Conservation (phyloP, 1,140 invertebrate genomes). For the Pseudomyrmex gracilis region DNA sequence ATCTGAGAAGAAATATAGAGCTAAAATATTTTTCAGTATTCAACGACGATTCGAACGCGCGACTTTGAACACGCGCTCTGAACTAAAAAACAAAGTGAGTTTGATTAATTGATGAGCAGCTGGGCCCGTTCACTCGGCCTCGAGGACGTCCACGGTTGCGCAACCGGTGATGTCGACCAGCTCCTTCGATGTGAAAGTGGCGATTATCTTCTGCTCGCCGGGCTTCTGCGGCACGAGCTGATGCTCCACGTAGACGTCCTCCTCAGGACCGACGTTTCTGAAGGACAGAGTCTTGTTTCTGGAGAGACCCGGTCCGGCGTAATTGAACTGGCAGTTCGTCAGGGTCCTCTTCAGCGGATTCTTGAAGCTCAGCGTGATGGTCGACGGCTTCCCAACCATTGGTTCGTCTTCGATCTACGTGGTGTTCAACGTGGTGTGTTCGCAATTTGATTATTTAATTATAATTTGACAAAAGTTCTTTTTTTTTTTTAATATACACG, state of each 20-base stretch:
- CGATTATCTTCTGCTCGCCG: conserved; percentile 87
- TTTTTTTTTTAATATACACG: not conserved
- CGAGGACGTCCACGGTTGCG: conserved; percentile 83
- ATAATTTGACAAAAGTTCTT: too few species aligned
- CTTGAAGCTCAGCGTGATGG: conserved; percentile 87
- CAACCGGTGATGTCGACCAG: conserved; percentile 89
- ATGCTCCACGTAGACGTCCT: conserved; percentile 85
- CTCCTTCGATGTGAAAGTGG: conserved; percentile 88
- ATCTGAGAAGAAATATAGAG: not conserved
- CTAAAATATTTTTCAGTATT: not conserved
- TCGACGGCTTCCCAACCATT: conserved; percentile 85
- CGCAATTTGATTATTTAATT: too few species aligned
- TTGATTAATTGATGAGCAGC: not conserved
- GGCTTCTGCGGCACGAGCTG: conserved; percentile 85
- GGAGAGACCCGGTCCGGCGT: conserved; percentile 89
- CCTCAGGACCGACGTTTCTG: conserved; percentile 86
- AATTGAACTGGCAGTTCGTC: conserved; percentile 88
- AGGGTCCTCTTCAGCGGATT: conserved; percentile 89
- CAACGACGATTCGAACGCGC: not conserved
- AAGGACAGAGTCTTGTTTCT: conserved; percentile 86
- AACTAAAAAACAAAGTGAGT: not conserved
- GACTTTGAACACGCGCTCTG: too few species aligned
- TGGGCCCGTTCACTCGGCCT: conserved; percentile 65
- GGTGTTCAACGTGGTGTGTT: too few species aligned
- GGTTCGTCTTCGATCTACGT: conserved; percentile 87